Conservation (phyloP, 2,113 vertebrate genomes). For the Cardinalis cardinalis region DNA sequence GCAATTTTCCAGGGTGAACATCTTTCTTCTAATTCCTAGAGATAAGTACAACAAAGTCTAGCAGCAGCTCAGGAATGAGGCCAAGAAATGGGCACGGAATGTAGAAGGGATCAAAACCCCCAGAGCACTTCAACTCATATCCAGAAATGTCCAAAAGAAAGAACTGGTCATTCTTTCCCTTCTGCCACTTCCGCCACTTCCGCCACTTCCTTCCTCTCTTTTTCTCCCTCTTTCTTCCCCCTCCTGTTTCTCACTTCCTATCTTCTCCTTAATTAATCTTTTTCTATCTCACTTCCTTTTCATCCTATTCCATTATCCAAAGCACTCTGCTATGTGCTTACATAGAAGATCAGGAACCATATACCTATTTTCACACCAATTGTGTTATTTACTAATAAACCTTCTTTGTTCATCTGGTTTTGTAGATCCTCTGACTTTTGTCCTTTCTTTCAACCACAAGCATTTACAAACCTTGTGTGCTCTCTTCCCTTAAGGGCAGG, state of each 20-base stretch:
- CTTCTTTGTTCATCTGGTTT: not conserved
- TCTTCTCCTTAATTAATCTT: not conserved
- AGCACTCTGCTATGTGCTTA: fast-evolving
- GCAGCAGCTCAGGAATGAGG: not conserved
- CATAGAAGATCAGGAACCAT: not conserved
- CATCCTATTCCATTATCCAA: not conserved
- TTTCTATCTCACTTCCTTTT: not conserved
- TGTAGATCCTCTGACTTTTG: not conserved
- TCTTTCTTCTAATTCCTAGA: not conserved
- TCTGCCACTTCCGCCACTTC: no score
- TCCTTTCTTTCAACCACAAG: not conserved
- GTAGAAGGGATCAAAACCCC: not conserved
- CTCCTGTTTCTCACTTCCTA: not conserved
- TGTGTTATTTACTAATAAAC: not conserved
- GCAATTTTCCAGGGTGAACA: not conserved
- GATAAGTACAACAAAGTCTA: not conserved
- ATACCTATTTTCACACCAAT: not conserved
- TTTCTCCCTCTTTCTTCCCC: no score
- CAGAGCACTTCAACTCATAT: not conserved
- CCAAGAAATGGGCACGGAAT: not conserved
- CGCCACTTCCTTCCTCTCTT: not conserved
- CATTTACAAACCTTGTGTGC: not conserved
- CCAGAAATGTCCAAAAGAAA: not conserved
- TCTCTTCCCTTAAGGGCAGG: no score
- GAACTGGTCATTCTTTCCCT: no score